Evolutionary conservation across 2,113 vertebrate species (phyloP).

Genomic region (Lontra canadensis): DNA sequence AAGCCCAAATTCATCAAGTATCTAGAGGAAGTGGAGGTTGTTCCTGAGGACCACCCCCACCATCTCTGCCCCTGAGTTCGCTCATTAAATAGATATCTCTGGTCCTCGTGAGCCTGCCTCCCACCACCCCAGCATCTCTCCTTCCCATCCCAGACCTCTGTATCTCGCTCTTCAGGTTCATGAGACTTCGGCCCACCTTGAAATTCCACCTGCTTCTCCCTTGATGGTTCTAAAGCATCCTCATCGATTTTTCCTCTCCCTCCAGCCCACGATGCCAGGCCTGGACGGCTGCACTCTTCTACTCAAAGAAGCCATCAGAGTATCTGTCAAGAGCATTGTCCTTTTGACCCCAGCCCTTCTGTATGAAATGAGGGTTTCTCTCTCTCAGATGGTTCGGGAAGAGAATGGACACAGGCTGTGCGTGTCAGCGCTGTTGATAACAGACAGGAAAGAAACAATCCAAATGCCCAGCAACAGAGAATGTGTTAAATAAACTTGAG

Average conservation of each 20-base stretch:
- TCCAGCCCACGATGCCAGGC: background rate
- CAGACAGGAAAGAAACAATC: background rate
- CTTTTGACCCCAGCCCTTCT: background rate
- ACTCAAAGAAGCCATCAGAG: background rate
- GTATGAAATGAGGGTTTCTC: background rate
- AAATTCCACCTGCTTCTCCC: background rate
- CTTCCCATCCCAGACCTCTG: background rate
- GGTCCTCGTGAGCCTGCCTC: background rate
- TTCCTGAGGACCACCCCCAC: background rate
- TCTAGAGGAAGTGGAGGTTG: background rate
- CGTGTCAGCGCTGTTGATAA: background rate
- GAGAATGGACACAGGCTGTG: background rate
- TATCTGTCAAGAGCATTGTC: background rate
- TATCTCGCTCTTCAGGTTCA: background rate
- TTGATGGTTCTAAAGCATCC: background rate
- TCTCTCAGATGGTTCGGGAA: background rate
- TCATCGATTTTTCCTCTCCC: background rate
- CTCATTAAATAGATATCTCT: background rate
- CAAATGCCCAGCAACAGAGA: background rate
- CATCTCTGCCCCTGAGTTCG: background rate
- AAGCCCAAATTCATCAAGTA: background rate
- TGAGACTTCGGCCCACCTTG: background rate
- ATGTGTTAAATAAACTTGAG: background rate
- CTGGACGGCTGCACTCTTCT: background rate
- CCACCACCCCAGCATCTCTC: too few species aligned